phyloP scores from a whole-genome alignment of 2,797 vertebrate genomes.

The Pseudochirops cupreus region DNA sequence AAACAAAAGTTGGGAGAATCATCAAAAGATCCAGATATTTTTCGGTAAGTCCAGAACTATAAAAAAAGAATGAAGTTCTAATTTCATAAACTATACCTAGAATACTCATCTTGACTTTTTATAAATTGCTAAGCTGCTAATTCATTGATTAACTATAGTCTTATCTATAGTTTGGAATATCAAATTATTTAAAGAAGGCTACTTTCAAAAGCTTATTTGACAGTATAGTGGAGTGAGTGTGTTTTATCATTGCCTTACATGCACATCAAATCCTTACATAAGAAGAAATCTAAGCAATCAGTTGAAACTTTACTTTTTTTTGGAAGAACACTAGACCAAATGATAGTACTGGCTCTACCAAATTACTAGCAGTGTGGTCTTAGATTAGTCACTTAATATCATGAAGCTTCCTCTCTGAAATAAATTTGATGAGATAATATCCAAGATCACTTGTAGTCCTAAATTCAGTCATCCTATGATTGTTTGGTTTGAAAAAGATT shows the following conservation, averaged over 20 bases:
- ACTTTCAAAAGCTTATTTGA: slow-evolving; percentile 16
- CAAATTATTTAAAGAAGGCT: background rate
- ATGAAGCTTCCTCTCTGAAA: background rate
- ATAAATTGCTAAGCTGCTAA: background rate
- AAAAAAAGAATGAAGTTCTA: background rate
- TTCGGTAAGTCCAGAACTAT: background rate
- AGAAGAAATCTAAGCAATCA: slow-evolving; percentile 49
- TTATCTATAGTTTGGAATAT: background rate
- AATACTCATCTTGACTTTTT: slow-evolving; percentile 18
- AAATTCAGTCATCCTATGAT: slow-evolving; percentile 15
- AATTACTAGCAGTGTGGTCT: background rate
- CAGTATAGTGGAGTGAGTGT: background rate
- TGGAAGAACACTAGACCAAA: background rate
- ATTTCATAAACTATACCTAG: background rate
- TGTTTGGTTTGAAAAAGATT: slow-evolving; percentile 75
- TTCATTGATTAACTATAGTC: slow-evolving; percentile 10
- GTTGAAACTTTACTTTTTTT: slow-evolving; percentile 37
- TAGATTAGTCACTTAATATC: background rate
- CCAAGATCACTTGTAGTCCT: background rate
- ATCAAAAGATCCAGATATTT: background rate
- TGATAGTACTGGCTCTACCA: background rate
- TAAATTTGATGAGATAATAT: background rate
- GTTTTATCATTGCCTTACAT: slow-evolving; percentile 28
- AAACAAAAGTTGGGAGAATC: background rate
- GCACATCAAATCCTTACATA: slow-evolving; percentile 50